Evolutionary conservation across 1,140 invertebrate species (phyloP).

Genomic region (Philotrypesis tridentata): DNA sequence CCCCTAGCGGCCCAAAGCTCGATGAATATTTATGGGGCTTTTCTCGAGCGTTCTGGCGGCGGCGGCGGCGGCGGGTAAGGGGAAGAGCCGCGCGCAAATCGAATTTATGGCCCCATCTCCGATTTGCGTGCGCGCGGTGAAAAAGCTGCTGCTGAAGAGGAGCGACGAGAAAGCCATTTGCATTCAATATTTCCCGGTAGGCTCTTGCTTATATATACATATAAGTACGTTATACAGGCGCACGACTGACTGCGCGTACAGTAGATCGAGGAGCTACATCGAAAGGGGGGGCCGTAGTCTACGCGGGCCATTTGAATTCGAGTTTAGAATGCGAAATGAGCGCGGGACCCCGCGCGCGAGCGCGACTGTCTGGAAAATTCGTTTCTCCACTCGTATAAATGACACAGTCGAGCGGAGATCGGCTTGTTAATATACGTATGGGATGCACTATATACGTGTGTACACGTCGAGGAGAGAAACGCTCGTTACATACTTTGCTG

Average conservation of each 20-base stretch:
- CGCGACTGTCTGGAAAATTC: conserved; percentile 22
- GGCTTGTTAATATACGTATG: no score
- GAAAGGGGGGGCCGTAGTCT: no score
- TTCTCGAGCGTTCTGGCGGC: no score
- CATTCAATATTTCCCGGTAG: conserved; percentile 57
- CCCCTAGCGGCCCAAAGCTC: conserved; percentile 10
- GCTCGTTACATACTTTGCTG: no score
- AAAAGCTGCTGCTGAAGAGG: neutral
- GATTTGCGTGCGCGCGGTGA: conserved; percentile 46
- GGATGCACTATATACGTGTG: no score
- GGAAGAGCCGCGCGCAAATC: conserved; percentile 57
- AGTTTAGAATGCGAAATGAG: conserved; percentile 25
- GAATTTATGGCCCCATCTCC: conserved; percentile 58
- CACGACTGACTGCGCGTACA: neutral
- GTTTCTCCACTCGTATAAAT: no score
- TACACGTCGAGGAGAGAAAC: no score
- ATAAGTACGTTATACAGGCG: no score
- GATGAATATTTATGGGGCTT: conserved; percentile 60
- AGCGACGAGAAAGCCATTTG: conserved; percentile 51
- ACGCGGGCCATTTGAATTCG: conserved; percentile 11
- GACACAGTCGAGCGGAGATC: neutral
- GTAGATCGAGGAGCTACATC: neutral
- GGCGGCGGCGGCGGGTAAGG: neutral
- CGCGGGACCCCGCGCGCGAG: neutral
- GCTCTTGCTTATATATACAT: no score